Conservation (phyloP, 2,888 invertebrate genomes). For the Diachrysia chrysitis region DNA sequence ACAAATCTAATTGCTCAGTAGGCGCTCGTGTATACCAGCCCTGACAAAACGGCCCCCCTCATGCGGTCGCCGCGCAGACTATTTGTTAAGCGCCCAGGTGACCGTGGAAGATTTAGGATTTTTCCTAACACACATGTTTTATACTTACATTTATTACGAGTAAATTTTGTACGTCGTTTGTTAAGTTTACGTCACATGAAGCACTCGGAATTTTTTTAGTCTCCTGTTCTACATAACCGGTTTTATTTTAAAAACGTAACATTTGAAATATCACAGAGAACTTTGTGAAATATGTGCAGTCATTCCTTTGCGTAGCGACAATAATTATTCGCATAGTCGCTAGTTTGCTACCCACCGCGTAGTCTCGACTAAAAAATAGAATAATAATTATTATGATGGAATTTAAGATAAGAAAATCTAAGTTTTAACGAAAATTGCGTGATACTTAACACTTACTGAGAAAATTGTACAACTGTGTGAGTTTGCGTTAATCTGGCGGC, state of each 20-base stretch:
- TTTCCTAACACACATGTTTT: slow-evolving; percentile 54
- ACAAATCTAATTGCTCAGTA: slow-evolving; percentile 89
- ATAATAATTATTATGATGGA: slow-evolving; percentile 55
- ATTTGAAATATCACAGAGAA: slow-evolving; percentile 43
- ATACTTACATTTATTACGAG: slow-evolving; percentile 51
- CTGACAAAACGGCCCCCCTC: slow-evolving; percentile 84
- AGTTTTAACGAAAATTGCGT: slow-evolving; percentile 55
- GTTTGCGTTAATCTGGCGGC: slow-evolving; percentile 43
- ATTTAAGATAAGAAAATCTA: slow-evolving; percentile 56
- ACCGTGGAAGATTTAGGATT: slow-evolving; percentile 69
- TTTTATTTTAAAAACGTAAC: slow-evolving; percentile 37
- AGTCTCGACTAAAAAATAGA: slow-evolving; percentile 40
- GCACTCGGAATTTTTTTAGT: slow-evolving; percentile 43
- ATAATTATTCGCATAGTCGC: slow-evolving; percentile 46
- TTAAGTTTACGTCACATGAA: slow-evolving; percentile 45
- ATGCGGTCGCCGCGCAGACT: slow-evolving; percentile 77
- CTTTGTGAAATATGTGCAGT: slow-evolving; percentile 47
- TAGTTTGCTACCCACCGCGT: slow-evolving; percentile 37
- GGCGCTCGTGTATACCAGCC: slow-evolving; percentile 82
- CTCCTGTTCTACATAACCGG: slow-evolving; percentile 47
- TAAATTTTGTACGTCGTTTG: slow-evolving; percentile 46
- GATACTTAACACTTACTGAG: slow-evolving; percentile 57
- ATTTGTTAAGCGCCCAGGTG: slow-evolving; percentile 84
- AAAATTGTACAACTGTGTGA: slow-evolving; percentile 44
- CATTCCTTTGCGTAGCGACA: slow-evolving; percentile 46